Conservation (phyloP, 2,113 vertebrate species). For the Sialia sialis region DNA sequence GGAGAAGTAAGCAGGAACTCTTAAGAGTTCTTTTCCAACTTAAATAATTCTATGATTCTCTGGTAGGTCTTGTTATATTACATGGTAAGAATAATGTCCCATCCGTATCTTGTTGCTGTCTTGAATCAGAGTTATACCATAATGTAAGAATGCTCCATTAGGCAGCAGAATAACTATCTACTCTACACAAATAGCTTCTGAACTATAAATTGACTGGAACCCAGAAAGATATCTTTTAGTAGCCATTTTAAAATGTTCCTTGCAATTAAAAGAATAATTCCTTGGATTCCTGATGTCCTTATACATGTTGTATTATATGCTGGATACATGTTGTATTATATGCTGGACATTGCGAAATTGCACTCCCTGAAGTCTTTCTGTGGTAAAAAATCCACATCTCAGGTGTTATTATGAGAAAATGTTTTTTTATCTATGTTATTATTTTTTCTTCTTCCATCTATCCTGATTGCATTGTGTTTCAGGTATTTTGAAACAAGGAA, state of each 20-base stretch:
- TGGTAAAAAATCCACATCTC: neutral
- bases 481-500: neutral
- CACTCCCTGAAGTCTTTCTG: neutral
- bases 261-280: neutral
- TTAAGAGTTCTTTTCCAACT: neutral
- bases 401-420: neutral
- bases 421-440: neutral
- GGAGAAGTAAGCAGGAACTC: neutral
- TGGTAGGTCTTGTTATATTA: neutral
- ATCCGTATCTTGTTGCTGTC: neutral
- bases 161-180: neutral
- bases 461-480: neutral
- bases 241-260: neutral
- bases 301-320: rapidly evolving
- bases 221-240: neutral
- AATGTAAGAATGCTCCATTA: neutral
- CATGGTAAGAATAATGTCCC: neutral
- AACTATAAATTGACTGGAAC: neutral
- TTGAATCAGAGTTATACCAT: neutral
- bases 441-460: neutral
- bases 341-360: neutral
- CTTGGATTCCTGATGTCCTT: neutral
- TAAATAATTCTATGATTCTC: neutral
- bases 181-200: neutral
- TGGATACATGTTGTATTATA: rapidly evolving